Evolutionary conservation across 2,113 vertebrate genomes (phyloP), one percentile per base, ranked within the genome.

Genomic region (Paradisaea rubra): DNA sequence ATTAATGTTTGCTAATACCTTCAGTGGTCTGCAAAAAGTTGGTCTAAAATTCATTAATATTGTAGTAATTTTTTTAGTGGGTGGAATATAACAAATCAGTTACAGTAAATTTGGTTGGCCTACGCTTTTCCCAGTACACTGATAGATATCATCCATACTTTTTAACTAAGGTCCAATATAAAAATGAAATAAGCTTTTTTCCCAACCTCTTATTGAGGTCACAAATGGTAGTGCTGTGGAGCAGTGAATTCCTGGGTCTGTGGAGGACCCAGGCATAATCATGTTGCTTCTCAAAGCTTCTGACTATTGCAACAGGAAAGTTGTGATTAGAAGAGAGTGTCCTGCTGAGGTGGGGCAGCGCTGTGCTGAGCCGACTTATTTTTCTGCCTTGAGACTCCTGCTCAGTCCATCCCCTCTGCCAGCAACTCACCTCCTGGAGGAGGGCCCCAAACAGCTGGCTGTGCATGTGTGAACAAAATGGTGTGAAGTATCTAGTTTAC

Each of bases 301-400:
- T 37, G 37, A 31, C 11, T 66, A 8, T 21, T 50, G 20, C 13
- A 7, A 50, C 20, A 50, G 44, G 16, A 50, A 23, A 50, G 17
- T 6, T 44, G 37, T 50, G 31, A 57, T 35, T 37, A 14, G 25
- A 50, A 27, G 44, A 85, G 19, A 31, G 21, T 22, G 21, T 59
- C 21, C 27, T 44, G 22, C 3, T 3, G 27, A 68, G 11, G 37
- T 18, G 17, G 25, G 13, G 27, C 3, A 3, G 11, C 0, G 0
- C 31, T 68, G 37, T 50, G 17, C 44, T 68, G 37, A 63, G 11
- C 24, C 4, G 9, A 17, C 13, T 12, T 8, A 11, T 41, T 64
- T 49, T 88, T 56, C 41, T 71, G 13, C 41, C 49, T 41, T 30
- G 24, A 71, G 35, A 56, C 24, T 35, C n/a, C 28, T 41, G 49